Percentiles rank a stretch among this genome's conserved stretches.
These are phyloP conservation scores for Aleadryas rufinucha DNA, from an alignment of 2,113 vertebrate species.

Conservation along the genomic window DNA sequence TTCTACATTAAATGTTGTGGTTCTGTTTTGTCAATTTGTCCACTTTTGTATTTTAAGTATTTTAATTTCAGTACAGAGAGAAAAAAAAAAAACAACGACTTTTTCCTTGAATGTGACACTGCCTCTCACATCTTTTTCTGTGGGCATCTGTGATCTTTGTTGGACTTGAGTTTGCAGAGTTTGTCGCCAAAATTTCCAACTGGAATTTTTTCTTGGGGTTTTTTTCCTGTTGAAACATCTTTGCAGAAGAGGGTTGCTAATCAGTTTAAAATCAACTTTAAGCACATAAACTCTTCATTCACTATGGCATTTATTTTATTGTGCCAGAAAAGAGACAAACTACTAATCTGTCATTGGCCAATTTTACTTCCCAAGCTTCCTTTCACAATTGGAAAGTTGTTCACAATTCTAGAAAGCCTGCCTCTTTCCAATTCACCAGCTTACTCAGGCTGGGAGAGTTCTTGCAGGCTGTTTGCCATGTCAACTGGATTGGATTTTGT, in stretches of 20 bases:
- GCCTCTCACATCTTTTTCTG: constrained; percentile 16
- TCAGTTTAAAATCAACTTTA: background rate
- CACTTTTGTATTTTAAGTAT: constrained; percentile 79
- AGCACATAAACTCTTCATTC: constrained; percentile 3
- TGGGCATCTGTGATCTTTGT: background rate
- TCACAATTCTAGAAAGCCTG: background rate
- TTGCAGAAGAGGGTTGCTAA: constrained; percentile 32
- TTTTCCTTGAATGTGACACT: constrained; percentile 66
- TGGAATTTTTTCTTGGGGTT: constrained; percentile 1
- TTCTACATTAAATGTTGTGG: constrained; percentile 73
- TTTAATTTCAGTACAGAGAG: constrained; percentile 77
- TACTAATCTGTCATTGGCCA: background rate
- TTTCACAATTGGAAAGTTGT: background rate
- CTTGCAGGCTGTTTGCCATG: background rate
- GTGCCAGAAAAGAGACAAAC: constrained; percentile 33
- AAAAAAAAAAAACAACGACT: constrained; percentile 6
- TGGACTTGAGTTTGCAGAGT: constrained; percentile 41
- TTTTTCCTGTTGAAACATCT: constrained; percentile 13
- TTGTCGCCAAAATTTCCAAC: constrained; percentile 44
- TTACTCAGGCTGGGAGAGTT: background rate
- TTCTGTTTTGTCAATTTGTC: constrained; percentile 75
- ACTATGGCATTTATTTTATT: constrained; percentile 2
- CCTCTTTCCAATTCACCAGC: background rate
- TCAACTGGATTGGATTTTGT: background rate
- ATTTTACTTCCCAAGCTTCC: background rate